Evolutionary conservation across 2,888 invertebrate genomes (phyloP).

Genomic region (Alitta virens): DNA sequence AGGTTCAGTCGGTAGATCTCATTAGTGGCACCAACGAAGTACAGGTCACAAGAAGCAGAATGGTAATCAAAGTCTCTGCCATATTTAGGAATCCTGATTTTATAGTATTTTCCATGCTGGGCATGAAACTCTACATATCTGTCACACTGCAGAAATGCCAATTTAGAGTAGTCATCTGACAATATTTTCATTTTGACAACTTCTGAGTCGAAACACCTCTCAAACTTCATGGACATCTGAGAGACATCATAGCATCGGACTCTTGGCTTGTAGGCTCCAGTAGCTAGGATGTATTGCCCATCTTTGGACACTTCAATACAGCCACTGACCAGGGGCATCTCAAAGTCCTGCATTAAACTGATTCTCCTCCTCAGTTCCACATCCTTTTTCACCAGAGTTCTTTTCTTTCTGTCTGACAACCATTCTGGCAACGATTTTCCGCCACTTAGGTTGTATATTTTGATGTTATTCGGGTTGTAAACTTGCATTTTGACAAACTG

Average conservation of each 20-base stretch:
- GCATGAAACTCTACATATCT: slow-evolving; percentile 94
- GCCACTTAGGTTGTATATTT: slow-evolving; percentile 95
- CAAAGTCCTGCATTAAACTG: slow-evolving; percentile 97
- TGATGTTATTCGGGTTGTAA: slow-evolving; percentile 89
- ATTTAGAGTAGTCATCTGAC: slow-evolving; percentile 93
- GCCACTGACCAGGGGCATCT: slow-evolving; percentile 94
- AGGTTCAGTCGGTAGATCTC: slow-evolving; percentile 93
- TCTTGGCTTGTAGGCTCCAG: slow-evolving; percentile 93
- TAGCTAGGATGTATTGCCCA: slow-evolving; percentile 85
- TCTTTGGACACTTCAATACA: slow-evolving; percentile 82
- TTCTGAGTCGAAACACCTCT: slow-evolving; percentile 95
- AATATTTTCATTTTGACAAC: slow-evolving; percentile 89
- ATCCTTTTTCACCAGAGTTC: slow-evolving; percentile 81
- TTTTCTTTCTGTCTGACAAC: slow-evolving; percentile 58
- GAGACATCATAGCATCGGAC: slow-evolving; percentile 94
- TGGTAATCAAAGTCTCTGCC: slow-evolving; percentile 93
- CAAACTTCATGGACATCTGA: slow-evolving; percentile 95
- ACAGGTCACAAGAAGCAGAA: slow-evolving; percentile 84
- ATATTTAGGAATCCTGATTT: slow-evolving; percentile 88
- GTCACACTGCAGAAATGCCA: slow-evolving; percentile 85
- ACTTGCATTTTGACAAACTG: slow-evolving; percentile 72
- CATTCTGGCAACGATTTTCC: slow-evolving; percentile 93
- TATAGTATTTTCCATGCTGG: slow-evolving; percentile 85
- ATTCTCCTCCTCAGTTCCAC: slow-evolving; percentile 84
- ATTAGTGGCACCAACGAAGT: slow-evolving; percentile 79